phyloP scores from a whole-genome alignment of 2,113 vertebrate genomes.

The Chaetura pelagica region DNA sequence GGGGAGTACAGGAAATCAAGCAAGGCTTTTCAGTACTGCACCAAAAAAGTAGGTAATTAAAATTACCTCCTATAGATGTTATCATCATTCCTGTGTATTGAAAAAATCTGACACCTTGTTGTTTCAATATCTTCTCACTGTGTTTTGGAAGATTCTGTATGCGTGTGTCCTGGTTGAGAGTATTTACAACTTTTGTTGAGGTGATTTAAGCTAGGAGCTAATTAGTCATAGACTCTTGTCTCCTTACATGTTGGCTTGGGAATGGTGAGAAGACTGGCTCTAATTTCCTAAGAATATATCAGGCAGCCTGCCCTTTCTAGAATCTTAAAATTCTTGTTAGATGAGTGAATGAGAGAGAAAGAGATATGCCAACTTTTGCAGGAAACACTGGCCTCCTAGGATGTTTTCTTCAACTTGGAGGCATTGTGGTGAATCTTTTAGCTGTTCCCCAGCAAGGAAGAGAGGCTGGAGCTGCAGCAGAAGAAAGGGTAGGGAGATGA shows the following conservation, averaged over 20 bases:
- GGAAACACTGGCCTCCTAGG: background rate
- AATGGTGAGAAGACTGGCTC: conserved; percentile 25
- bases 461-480: background rate
- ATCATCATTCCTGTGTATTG: background rate
- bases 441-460: background rate
- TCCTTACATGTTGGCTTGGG: background rate
- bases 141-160: background rate
- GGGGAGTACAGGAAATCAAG: background rate
- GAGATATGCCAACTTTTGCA: background rate
- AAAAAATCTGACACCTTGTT: background rate
- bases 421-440: background rate
- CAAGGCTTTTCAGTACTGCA: background rate
- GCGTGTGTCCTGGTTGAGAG: background rate
- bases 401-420: background rate
- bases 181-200: background rate
- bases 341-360: background rate
- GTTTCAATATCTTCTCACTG: background rate
- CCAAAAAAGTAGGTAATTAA: background rate
- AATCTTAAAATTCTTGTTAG: background rate
- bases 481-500: background rate
- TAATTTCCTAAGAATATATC: background rate
- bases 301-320: background rate
- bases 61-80: background rate
- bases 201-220: conserved; percentile 18
- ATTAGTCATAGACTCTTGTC: conserved; percentile 7